Conservation (phyloP, 2,113 vertebrate species). For the Sitta europaea region DNA sequence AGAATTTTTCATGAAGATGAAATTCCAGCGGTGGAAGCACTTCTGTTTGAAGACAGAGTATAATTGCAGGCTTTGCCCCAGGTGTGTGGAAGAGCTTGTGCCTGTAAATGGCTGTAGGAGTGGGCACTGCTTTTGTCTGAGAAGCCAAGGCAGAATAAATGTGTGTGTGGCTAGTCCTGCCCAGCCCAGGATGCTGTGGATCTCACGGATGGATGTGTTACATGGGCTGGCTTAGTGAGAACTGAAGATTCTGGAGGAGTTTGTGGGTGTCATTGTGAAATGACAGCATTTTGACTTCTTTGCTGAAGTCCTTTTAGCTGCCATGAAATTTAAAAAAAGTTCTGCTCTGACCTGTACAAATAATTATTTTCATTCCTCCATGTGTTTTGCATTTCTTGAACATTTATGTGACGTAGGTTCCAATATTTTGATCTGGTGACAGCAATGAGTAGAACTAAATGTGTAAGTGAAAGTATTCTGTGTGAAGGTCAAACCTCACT, state of each 20-base stretch:
- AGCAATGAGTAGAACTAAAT: neutral
- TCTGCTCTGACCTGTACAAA: neutral
- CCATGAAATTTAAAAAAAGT: neutral
- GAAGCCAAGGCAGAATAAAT: neutral
- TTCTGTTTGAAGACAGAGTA: neutral
- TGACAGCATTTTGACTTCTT: neutral
- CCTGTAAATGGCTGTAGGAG: neutral
- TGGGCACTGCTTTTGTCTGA: neutral
- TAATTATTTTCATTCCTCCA: neutral
- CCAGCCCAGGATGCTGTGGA: neutral
- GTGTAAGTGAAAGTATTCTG: neutral
- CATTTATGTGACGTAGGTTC: neutral
- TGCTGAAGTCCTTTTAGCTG: neutral
- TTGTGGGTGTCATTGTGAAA: neutral
- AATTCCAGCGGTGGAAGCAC: neutral
- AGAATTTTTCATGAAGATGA: neutral
- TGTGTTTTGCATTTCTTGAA: neutral
- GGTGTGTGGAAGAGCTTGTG: neutral
- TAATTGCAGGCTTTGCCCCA: neutral
- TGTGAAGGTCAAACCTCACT: neutral
- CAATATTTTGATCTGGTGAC: neutral
- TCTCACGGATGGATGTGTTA: fast-evolving
- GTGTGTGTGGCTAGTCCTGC: no score
- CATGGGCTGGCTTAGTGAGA: neutral
- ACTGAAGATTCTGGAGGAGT: neutral